Conservation (phyloP, 2,888 invertebrate species). For the Myopa tessellatipennis region DNA sequence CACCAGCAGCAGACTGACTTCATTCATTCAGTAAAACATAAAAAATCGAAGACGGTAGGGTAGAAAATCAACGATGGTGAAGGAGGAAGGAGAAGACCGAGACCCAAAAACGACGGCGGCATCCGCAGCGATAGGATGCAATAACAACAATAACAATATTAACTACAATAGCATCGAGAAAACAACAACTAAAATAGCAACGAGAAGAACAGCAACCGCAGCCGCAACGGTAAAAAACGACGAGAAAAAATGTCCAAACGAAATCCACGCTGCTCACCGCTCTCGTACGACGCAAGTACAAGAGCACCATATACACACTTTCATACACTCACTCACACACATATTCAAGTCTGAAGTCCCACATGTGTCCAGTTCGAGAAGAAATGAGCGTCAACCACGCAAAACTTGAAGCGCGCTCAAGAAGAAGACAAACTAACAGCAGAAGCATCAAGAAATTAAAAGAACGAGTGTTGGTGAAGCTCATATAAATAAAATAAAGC, state of each 20-base stretch:
- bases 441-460: background rate
- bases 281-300: background rate
- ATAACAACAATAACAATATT: background rate
- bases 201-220: no score
- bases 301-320: background rate
- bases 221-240: no score
- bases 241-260: background rate
- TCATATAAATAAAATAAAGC: background rate
- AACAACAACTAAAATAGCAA: background rate
- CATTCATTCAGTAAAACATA: conserved; percentile 5
- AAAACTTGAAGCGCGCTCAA: conserved; percentile 5
- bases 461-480: background rate
- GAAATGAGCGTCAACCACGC: background rate
- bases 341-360: background rate
- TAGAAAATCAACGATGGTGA: background rate
- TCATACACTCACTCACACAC: background rate
- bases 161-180: background rate
- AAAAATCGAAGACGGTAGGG: background rate
- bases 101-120: background rate
- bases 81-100: background rate
- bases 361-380: conserved; percentile 2
- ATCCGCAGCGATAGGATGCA: background rate
- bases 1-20: background rate
- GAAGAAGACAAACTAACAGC: conserved; percentile 13
- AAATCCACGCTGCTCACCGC: background rate